Base-by-base conservation (phyloP, 2,888 invertebrate genomes). In the Andrena hattorfiana region DNA sequence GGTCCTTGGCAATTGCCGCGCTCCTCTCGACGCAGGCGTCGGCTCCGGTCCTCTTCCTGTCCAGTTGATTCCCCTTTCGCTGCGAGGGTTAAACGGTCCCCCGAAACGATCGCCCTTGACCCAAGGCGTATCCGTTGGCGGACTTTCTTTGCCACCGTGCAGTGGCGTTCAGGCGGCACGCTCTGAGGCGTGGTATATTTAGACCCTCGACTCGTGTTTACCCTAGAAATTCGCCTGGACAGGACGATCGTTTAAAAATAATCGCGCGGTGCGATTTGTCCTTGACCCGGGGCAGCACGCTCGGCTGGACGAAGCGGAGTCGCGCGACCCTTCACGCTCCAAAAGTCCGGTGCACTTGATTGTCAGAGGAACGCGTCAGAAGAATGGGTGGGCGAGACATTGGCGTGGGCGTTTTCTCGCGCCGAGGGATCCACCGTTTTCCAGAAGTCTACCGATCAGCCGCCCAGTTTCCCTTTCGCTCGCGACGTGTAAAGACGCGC, bases 281-380 rank as follows among this genome's bases (percentile, higher is more conserved):
- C 86, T 86, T 86, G 86, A 86, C 86, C 86, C 71, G 76, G 73
- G 76, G 67, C 62, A 69, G 35, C 73, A 68, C 82, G 42, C 78
- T 81, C 82, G 82, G 76, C 49, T 63, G 74, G 69, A 75, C 67
- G 69, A 48, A 10, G 59, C 79, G 68, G 74, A 62, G 64, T 69
- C 69, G 69, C 83, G 66, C 72, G 81, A 62, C 70, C 60, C 63
- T 84, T 86, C 73, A 84, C 81, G 86, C 86, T 84, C 81, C 62
- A 84, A 77, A 84, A 81, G 71, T 76, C 35, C 28, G 10, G 35
- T 42, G 66, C 59, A 48, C 64, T 73, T 76, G 54, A 59, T 60
- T 51, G 64, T 20, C 2, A 51, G 28, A 71, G 54, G 35, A 10
- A 20, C 54, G 54, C 20, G 54, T 3, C 23, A 0, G 54, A 26